Evolutionary conservation across 2,113 vertebrate species (phyloP), one percentile per base, ranked within the genome.

Genomic region (Gallinago paraguaiae): DNA sequence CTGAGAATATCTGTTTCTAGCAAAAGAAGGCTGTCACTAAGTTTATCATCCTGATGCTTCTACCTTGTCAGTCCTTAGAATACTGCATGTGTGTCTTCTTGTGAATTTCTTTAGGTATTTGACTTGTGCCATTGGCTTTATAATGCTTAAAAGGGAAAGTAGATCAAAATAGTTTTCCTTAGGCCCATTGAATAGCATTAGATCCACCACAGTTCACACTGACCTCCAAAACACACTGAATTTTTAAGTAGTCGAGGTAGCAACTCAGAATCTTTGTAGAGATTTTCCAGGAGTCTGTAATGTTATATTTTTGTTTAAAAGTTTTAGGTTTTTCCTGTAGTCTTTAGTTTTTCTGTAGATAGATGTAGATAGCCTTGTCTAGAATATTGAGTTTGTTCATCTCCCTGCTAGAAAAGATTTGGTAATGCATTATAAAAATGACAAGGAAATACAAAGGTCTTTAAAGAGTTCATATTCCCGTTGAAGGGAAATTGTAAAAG

Each of bases 151-250:
- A 82, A 65, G 53, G 56, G 35, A 30, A 54, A 72, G 31, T 19
- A 56, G 11, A 45, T 64, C 12, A 46, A 54, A 95, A 22, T 22
- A 5, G 11, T 53, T 69, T 53, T 78, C 27, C 31, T 57, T 24
- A 78, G 46, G 46, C 27, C 8, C 9, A 4, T 0, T 25, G 45
- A 61, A 48, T 2, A 1, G 3, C 24, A 15, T 24, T 61, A 35
- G 15, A 56, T 53, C 31, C 9, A 10, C 28, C 12, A 2, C 23
- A 13, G 13, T 45, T 91, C 64, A 48, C 45, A 19, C 9, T 12
- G 43, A 9, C n/a, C 10, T 85, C 67, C 37, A 51, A 28, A 79
- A 35, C 5, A 20, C 20, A 46, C 22, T n/a, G 7, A 14, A 24
- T 75, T 81, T 39, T 68, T 82, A 31, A 67, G 24, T 25, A 68